Evolutionary conservation across 1,140 invertebrate species (phyloP).

Genomic region (Proales similis): DNA sequence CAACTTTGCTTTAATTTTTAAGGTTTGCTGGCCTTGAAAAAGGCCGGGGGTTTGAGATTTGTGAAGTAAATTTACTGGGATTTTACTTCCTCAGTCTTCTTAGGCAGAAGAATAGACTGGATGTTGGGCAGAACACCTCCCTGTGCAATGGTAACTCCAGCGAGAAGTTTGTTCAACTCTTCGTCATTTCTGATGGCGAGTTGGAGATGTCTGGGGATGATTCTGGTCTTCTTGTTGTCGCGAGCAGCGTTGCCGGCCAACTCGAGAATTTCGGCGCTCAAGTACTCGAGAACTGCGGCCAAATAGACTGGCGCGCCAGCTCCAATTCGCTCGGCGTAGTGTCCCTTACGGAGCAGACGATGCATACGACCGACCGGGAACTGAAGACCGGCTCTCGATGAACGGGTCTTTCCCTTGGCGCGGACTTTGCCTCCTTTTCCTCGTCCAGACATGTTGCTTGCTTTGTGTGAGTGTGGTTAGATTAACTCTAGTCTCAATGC

Average conservation of each 20-base stretch:
- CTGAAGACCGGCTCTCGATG: slow-evolving; percentile 62
- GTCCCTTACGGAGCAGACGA: slow-evolving; percentile 56
- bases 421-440: slow-evolving; percentile 58
- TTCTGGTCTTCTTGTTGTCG: slow-evolving; percentile 56
- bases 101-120: slow-evolving; percentile 50
- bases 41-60: slow-evolving; percentile 3
- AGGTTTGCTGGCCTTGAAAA: slow-evolving; percentile 6
- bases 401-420: slow-evolving; percentile 58
- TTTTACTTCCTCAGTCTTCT: slow-evolving; percentile 40
- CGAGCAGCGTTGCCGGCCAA: slow-evolving; percentile 68
- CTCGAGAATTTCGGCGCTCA: slow-evolving; percentile 55
- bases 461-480: too few species aligned
- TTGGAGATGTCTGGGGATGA: slow-evolving; percentile 49
- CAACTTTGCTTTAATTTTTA: slow-evolving; percentile 10
- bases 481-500: too few species aligned
- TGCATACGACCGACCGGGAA: slow-evolving; percentile 63
- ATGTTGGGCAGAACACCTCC: slow-evolving; percentile 53
- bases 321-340: slow-evolving; percentile 62
- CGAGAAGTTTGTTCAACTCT: slow-evolving; percentile 51
- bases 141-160: slow-evolving; percentile 51
- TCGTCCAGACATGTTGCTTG: slow-evolving; percentile 48
- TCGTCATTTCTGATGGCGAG: slow-evolving; percentile 52
- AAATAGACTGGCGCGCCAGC: slow-evolving; percentile 51
- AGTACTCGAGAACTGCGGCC: slow-evolving; percentile 50
- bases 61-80: not conserved